phyloP scores from a whole-genome alignment of 2,888 invertebrate species.

The Malacosoma neustria region DNA sequence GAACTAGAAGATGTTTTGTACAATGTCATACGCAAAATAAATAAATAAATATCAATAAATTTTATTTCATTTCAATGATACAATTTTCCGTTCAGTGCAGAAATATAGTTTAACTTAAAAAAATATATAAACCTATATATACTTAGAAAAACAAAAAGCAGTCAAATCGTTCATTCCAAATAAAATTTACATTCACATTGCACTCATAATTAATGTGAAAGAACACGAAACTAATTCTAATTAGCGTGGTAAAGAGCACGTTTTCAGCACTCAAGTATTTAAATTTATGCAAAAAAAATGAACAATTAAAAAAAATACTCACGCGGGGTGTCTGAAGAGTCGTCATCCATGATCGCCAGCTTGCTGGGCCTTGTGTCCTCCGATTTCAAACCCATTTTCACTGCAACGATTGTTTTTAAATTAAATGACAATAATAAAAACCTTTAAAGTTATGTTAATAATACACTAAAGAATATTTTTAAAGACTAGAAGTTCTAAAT shows the following conservation, averaged over 20 bases:
- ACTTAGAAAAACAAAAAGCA: no score
- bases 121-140: no score
- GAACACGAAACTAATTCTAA: background rate
- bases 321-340: conserved; percentile 51
- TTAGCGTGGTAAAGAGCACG: background rate
- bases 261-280: background rate
- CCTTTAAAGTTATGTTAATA: background rate
- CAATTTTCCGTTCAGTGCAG: no score
- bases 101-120: no score
- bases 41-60: no score
- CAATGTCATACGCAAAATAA: no score
- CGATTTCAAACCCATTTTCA: conserved; percentile 65
- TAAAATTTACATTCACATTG: background rate
- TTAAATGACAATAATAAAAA: conserved; percentile 22
- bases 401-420: conserved; percentile 18
- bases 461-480: background rate
- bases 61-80: no score
- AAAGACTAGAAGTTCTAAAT: background rate
- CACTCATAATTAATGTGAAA: background rate
- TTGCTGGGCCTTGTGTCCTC: conserved; percentile 67
- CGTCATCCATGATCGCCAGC: conserved; percentile 69
- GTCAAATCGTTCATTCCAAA: no score
- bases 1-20: no score
- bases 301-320: conserved; percentile 23
- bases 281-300: background rate